phyloP scores from a whole-genome alignment of 2,797 vertebrate species.

The Semotilus atromaculatus region DNA sequence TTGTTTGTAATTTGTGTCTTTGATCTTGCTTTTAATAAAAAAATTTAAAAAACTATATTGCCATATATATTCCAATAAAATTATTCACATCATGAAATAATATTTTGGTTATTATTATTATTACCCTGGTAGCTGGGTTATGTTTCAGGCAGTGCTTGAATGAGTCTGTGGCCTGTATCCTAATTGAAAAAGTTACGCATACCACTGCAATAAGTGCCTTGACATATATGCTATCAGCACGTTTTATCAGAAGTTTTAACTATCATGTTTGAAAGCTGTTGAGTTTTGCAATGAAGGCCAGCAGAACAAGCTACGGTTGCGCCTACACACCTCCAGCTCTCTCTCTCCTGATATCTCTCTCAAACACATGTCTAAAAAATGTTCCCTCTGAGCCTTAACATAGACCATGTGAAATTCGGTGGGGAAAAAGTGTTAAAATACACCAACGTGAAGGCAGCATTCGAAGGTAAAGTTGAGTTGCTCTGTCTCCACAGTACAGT shows the following conservation, averaged over 20 bases:
- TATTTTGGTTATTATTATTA: not conserved
- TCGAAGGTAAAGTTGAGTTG: conserved; percentile 20
- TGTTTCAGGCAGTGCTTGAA: not conserved
- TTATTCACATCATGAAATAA: not conserved
- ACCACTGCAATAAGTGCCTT: conserved; percentile 61
- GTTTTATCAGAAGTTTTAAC: conserved; percentile 57
- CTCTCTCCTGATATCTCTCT: conserved; percentile 23
- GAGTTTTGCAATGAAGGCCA: not conserved
- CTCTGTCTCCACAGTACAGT: conserved; percentile 7
- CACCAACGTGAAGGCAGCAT: not conserved
- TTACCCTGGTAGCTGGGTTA: not conserved
- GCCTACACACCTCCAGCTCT: conserved; percentile 53
- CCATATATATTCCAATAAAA: not conserved
- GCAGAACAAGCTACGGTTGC: conserved; percentile 32
- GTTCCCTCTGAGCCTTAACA: conserved; percentile 15
- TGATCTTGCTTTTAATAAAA: too few relatives aligned
- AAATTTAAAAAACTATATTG: too few relatives aligned
- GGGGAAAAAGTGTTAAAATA: conserved; percentile 18
- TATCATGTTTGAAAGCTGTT: conserved; percentile 62
- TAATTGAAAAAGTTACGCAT: not conserved
- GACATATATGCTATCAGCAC: conserved; percentile 59
- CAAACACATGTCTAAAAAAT: conserved; percentile 16
- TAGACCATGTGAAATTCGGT: conserved; percentile 30
- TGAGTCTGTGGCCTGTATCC: not conserved
- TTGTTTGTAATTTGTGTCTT: too few relatives aligned